These are phyloP conservation scores for Polydrusus tereticollis DNA, from an alignment of 2,888 invertebrate genomes.

Conservation along the genomic window DNA sequence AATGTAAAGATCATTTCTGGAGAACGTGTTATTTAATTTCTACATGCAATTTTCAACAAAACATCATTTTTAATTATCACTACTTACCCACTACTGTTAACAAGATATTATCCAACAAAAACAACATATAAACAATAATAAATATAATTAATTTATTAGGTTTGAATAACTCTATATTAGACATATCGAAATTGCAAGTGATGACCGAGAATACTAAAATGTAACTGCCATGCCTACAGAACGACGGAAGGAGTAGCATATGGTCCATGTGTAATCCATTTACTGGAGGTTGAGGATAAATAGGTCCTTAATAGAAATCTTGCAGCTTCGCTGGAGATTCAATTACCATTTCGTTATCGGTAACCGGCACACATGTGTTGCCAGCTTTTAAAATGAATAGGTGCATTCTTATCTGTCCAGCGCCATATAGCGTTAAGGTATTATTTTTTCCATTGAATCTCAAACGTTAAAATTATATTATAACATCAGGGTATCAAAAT, in stretches of 20 bases:
- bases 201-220: no score
- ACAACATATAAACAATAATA: slow-evolving; percentile 78
- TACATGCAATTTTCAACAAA: no score
- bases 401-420: no score
- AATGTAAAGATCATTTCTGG: no score
- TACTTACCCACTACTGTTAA: slow-evolving; percentile 89
- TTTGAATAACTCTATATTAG: slow-evolving; percentile 4
- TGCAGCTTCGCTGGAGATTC: slow-evolving; percentile 54
- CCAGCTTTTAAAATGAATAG: neutral
- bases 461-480: no score
- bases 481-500: no score
- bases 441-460: no score
- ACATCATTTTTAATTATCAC: neutral
- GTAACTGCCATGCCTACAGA: slow-evolving; percentile 43
- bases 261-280: slow-evolving; percentile 52
- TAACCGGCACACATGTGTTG: slow-evolving; percentile 42
- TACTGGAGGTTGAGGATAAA: slow-evolving; percentile 46
- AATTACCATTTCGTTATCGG: slow-evolving; percentile 55
- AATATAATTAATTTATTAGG: slow-evolving; percentile 65
- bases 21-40: no score
- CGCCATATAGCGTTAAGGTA: no score
- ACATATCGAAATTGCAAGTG: no score
- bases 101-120: slow-evolving; percentile 88
- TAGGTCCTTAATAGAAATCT: slow-evolving; percentile 52
- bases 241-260: slow-evolving; percentile 49